Conservation (phyloP, 2,888 invertebrate genomes). For the Synanthedon myopaeformis region DNA sequence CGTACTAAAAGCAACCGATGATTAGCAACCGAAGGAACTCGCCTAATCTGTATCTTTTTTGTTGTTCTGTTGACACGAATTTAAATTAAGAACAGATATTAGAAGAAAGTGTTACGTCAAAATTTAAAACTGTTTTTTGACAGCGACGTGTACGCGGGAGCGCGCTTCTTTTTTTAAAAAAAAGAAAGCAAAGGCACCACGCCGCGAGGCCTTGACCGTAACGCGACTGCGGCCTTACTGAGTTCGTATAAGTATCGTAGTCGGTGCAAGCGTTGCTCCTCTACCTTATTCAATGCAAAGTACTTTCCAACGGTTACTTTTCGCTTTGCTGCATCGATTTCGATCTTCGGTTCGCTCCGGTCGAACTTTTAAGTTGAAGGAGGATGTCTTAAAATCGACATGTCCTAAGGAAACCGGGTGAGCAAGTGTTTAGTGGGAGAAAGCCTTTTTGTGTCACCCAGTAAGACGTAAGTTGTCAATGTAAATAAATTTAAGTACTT, state of each 20-base stretch:
- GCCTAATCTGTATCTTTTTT: conserved; percentile 3
- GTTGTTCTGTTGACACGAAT: conserved; percentile 4
- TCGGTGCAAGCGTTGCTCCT: conserved; percentile 34
- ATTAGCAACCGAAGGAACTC: conserved; percentile 27
- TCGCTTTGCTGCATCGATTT: conserved; percentile 63
- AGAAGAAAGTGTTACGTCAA: conserved; percentile 7
- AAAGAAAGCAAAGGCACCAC: conserved; percentile 27
- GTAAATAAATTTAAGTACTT: no score
- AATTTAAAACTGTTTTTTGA: conserved; percentile 29
- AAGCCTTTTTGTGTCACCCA: conserved; percentile 2
- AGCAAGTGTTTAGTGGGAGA: conserved; percentile 7
- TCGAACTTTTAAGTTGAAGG: conserved; percentile 1
- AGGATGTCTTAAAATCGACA: conserved; percentile 3
- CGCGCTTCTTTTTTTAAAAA: conserved; percentile 46
- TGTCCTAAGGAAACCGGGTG: neutral
- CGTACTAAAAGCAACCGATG: conserved; percentile 36
- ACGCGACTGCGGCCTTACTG: conserved; percentile 57
- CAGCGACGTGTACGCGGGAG: conserved; percentile 46
- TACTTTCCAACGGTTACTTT: conserved; percentile 66
- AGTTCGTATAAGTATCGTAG: conserved; percentile 20
- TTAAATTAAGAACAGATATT: conserved; percentile 9
- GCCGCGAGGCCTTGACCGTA: conserved; percentile 59
- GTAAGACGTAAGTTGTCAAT: no score
- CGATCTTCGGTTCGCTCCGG: conserved; percentile 8
- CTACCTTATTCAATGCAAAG: conserved; percentile 34